These are phyloP conservation scores for Cariama cristata DNA, from an alignment of 2,113 vertebrate genomes.

Conservation along the genomic window DNA sequence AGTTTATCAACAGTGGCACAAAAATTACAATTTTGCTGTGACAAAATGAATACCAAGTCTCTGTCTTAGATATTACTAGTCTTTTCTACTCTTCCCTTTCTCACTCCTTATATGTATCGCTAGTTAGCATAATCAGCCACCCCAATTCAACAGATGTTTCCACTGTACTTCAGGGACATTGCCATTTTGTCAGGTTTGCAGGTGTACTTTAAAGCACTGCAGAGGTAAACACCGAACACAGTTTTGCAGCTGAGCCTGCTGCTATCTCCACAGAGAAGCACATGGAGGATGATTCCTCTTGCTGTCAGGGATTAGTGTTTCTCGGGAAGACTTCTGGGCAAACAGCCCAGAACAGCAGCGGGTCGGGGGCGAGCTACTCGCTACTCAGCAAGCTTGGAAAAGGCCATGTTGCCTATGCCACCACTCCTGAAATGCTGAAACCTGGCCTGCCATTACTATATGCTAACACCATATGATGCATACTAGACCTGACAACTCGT, in stretches of 20 bases:
- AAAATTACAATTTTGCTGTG: background rate
- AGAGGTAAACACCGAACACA: background rate
- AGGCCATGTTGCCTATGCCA: background rate
- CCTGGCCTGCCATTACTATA: background rate
- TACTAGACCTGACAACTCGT: background rate
- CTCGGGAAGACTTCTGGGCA: background rate
- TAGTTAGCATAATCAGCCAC: background rate
- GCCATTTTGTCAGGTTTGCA: background rate
- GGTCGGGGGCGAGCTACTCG: rapidly evolving
- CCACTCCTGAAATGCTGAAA: rapidly evolving
- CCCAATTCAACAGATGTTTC: background rate
- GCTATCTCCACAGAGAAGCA: background rate
- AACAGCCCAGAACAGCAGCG: background rate
- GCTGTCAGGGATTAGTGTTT: background rate
- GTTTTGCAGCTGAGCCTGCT: background rate
- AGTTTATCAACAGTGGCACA: background rate
- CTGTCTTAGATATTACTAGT: background rate
- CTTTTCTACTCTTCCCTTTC: background rate
- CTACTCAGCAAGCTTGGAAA: background rate
- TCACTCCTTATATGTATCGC: background rate
- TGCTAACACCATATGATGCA: background rate
- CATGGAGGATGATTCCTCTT: background rate
- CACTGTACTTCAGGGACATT: background rate
- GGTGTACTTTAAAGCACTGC: background rate
- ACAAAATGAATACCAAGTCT: background rate